These are phyloP conservation scores for Hermodice carunculata DNA, from an alignment of 2,888 invertebrate genomes.

Conservation along the genomic window DNA sequence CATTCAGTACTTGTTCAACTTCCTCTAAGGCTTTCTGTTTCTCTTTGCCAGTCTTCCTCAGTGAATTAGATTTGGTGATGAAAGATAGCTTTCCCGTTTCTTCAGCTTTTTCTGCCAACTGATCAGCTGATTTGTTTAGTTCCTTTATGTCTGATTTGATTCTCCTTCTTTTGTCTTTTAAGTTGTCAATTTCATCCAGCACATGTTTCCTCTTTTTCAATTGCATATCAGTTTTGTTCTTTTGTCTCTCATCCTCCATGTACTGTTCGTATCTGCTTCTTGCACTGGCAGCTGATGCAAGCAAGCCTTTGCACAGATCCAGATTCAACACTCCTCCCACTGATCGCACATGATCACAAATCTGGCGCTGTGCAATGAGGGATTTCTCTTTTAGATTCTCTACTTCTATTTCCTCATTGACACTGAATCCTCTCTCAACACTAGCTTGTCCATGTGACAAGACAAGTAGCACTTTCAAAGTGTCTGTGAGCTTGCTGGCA, in stretches of 20 bases:
- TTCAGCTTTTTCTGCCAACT: constrained; percentile 12
- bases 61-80: not conserved
- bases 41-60: not conserved
- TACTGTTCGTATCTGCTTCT: not conserved
- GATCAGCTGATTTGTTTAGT: not conserved
- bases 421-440: not conserved
- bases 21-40: not conserved
- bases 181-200: constrained; percentile 3
- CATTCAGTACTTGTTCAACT: not conserved
- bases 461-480: not conserved
- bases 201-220: constrained; percentile 1
- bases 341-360: not conserved
- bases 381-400: not conserved
- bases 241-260: not conserved
- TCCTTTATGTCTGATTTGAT: not conserved
- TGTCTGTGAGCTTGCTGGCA: constrained; percentile 14
- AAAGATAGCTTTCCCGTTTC: not conserved
- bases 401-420: not conserved
- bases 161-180: not conserved
- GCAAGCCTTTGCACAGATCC: not conserved
- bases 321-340: not conserved
- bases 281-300: not conserved
- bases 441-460: not conserved
- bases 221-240: constrained; percentile 5
- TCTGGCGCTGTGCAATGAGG: not conserved